phyloP scores from a whole-genome alignment of 2,113 vertebrate species.

The Cygnus buccinator region DNA sequence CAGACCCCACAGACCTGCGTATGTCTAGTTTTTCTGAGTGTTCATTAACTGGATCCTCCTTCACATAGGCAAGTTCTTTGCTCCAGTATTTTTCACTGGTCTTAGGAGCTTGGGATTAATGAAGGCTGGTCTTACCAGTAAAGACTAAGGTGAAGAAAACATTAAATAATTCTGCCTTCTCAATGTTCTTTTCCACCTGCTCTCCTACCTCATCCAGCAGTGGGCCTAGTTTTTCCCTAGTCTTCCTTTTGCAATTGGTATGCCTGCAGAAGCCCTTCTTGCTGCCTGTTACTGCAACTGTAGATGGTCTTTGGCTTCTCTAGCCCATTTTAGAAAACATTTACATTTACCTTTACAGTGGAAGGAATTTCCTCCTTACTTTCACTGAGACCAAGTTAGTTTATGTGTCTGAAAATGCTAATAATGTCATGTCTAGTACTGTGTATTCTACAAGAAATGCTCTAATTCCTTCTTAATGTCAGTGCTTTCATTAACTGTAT shows the following conservation, averaged over 20 bases:
- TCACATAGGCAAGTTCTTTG: not conserved
- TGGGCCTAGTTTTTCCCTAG: not conserved
- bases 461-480: not conserved
- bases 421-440: not conserved
- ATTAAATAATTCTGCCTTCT: not conserved
- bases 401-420: not conserved
- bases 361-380: not conserved
- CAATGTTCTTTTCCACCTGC: not conserved
- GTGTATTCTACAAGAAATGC: not conserved
- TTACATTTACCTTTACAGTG: not conserved
- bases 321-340: not conserved
- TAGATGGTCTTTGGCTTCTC: not conserved
- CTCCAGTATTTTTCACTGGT: not conserved
- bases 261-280: not conserved
- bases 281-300: not conserved
- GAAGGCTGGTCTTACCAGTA: not conserved
- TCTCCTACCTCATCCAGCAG: not conserved
- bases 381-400: not conserved
- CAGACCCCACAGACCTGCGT: not conserved
- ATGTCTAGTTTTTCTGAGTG: not conserved
- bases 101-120: not conserved
- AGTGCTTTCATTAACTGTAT: not conserved
- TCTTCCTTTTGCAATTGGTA: not conserved
- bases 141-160: not conserved
- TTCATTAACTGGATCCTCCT: not conserved